Conservation (phyloP, 1,140 invertebrate genomes). For the Diuraphis noxia region DNA sequence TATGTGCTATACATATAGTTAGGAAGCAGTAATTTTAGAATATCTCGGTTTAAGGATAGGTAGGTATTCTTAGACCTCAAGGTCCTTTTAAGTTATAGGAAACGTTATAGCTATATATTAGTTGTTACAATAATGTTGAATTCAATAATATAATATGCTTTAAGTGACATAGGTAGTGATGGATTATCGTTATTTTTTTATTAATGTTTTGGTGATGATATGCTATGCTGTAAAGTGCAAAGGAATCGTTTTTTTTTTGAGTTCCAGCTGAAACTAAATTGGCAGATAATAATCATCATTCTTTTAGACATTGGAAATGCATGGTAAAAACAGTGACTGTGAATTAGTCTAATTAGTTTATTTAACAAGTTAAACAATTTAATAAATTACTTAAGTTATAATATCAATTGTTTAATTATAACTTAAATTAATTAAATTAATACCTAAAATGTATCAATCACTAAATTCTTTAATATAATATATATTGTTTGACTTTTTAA, state of each 20-base stretch:
- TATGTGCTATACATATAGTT: too few relatives aligned
- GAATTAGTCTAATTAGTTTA: not conserved
- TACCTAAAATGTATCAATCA: not conserved
- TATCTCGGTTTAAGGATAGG: too few relatives aligned
- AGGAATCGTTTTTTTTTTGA: not conserved
- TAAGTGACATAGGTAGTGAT: not conserved
- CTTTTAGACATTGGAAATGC: not conserved
- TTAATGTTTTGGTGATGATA: too few relatives aligned
- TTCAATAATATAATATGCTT: not conserved
- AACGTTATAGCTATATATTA: not conserved
- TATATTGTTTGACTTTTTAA: not conserved
- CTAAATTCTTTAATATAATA: not conserved
- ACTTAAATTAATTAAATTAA: not conserved
- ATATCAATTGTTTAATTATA: not conserved
- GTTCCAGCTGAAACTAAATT: not conserved
- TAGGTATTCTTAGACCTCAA: too few relatives aligned
- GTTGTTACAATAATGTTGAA: not conserved
- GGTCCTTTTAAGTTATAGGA: not conserved
- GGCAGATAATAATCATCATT: not conserved
- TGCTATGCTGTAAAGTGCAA: not conserved
- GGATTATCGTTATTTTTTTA: not conserved
- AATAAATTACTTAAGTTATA: not conserved
- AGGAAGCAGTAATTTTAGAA: too few relatives aligned
- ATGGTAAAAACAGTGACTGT: not conserved
- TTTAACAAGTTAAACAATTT: not conserved